A percentile compares a stretch with the other conserved stretches of the same genome.
These are phyloP conservation scores for Caretta caretta DNA, from an alignment of 2,113 vertebrate genomes.

Conservation along the genomic window DNA sequence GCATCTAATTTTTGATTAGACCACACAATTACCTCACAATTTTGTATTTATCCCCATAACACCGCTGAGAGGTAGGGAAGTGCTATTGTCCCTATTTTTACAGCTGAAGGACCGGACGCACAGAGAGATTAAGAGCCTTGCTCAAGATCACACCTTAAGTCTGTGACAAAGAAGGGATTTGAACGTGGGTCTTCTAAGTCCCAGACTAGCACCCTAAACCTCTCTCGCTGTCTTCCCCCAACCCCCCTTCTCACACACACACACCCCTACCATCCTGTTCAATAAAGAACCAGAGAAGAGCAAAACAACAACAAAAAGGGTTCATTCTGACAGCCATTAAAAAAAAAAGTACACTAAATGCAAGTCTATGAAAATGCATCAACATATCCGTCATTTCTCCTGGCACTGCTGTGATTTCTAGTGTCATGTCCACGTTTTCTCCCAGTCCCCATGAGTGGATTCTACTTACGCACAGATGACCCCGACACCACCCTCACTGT, in stretches of 20 bases:
- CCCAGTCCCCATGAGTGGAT: background rate
- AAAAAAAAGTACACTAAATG: background rate
- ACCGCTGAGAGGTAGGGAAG: too few relatives aligned
- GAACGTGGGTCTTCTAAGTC: accelerated
- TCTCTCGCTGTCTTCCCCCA: background rate
- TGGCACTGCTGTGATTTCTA: background rate
- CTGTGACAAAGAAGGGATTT: accelerated
- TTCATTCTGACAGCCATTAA: background rate
- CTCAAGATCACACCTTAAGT: accelerated
- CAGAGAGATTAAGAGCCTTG: background rate
- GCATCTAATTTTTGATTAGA: background rate
- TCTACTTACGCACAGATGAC: background rate
- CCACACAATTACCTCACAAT: background rate
- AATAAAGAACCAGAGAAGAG: background rate
- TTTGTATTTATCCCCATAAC: background rate
- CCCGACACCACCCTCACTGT: background rate
- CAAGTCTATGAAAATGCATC: background rate
- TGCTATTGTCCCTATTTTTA: too few relatives aligned
- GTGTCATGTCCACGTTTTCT: background rate
- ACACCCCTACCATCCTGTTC: accelerated
- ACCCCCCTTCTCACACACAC: too few relatives aligned
- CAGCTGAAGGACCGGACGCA: background rate
- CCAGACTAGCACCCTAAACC: background rate
- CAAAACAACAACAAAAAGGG: accelerated
- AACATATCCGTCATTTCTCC: accelerated